Evolutionary conservation across 2,797 vertebrate species (phyloP).

Genomic region (Myotis findleyi): DNA sequence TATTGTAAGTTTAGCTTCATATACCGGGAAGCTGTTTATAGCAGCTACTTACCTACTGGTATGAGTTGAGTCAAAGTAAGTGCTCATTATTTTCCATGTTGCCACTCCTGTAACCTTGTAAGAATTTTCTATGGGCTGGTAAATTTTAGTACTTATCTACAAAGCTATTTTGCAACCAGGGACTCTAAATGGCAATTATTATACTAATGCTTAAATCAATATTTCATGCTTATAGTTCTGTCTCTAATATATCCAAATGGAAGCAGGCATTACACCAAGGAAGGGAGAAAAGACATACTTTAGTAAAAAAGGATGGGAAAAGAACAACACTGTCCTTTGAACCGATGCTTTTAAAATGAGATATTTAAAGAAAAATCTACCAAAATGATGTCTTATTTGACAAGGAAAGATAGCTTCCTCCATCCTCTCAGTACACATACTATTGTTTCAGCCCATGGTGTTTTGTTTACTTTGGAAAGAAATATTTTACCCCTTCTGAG

Average conservation of each 20-base stretch:
- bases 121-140: conserved; percentile 1
- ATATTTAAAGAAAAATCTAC: neutral
- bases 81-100: neutral
- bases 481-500: conserved; percentile 81
- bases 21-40: neutral
- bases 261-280: neutral
- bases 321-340: neutral
- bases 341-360: neutral
- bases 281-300: neutral
- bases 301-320: neutral
- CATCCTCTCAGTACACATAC: neutral
- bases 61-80: neutral
- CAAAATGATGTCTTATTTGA: neutral
- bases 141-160: neutral
- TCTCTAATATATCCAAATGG: neutral
- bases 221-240: neutral
- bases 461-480: conserved; percentile 81
- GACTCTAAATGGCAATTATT: neutral
- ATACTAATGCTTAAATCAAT: neutral
- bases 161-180: conserved; percentile 13
- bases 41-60: neutral
- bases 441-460: conserved; percentile 79
- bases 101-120: neutral
- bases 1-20: neutral
- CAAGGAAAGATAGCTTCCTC: neutral